Evolutionary conservation across 2,797 vertebrate genomes (phyloP).

Genomic region (Microchirus variegatus): DNA sequence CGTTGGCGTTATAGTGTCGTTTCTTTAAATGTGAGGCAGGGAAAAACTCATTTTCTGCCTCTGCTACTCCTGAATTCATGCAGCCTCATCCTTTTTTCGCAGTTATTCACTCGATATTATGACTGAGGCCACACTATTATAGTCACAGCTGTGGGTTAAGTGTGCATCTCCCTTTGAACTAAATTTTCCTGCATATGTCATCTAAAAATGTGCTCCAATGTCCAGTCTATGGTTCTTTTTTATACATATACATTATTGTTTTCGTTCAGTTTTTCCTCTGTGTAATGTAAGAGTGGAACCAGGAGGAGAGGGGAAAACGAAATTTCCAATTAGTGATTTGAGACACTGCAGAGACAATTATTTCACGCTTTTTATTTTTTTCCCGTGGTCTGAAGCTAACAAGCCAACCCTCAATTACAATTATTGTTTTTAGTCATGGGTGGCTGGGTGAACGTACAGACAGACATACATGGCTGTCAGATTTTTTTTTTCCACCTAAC

Average conservation of each 20-base stretch:
- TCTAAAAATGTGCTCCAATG: not conserved
- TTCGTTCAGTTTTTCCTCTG: constrained; percentile 5
- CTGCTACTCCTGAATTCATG: not conserved
- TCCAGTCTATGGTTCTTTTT: not conserved
- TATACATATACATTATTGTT: not conserved
- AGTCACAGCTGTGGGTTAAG: constrained; percentile 36
- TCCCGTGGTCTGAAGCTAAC: not conserved
- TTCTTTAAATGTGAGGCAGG: constrained; percentile 21
- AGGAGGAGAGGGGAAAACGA: not conserved
- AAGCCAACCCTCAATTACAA: not conserved
- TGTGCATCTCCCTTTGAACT: constrained; percentile 5
- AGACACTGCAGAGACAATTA: not conserved
- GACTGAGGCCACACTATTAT: constrained; percentile 6
- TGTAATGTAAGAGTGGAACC: not conserved
- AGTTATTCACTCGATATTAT: not conserved
- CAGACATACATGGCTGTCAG: not conserved
- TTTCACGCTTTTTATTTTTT: constrained; percentile 24
- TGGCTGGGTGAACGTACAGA: not conserved
- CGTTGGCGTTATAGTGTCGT: constrained; percentile 1
- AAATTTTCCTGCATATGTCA: constrained; percentile 22
- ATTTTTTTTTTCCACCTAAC: too few species aligned
- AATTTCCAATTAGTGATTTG: not conserved
- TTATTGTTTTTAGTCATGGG: not conserved
- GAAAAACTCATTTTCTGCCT: constrained; percentile 24
- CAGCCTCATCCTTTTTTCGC: constrained; percentile 20